Evolutionary conservation across 2,113 vertebrate genomes (phyloP).

Genomic region (Cebus imitator): DNA sequence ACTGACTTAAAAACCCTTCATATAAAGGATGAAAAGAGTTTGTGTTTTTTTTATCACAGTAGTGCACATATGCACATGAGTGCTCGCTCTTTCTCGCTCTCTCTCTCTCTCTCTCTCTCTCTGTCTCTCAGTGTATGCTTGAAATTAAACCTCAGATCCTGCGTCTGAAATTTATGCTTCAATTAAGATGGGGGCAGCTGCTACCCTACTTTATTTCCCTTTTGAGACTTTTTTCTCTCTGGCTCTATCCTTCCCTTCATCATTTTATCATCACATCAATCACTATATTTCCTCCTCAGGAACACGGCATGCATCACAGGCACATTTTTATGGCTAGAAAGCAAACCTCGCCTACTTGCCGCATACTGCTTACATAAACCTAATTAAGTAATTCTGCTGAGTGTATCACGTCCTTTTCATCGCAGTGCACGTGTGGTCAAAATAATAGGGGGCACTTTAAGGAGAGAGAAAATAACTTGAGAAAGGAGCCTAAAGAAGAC

Average conservation of each 20-base stretch:
- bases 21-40: neutral
- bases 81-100: too few relatives aligned
- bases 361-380: constrained; percentile 40
- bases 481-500: neutral
- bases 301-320: neutral
- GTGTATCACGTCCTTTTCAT: constrained; percentile 30
- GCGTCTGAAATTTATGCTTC: constrained; percentile 80
- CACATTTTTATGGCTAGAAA: constrained; percentile 61
- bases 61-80: too few relatives aligned
- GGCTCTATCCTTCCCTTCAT: constrained; percentile 67
- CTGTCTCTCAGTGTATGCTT: neutral
- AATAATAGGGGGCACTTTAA: constrained; percentile 22
- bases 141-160: constrained; percentile 75
- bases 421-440: constrained; percentile 1
- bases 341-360: constrained; percentile 27
- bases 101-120: too few relatives aligned
- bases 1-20: neutral
- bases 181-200: constrained; percentile 75
- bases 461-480: neutral
- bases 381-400: constrained; percentile 69
- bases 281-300: constrained; percentile 61
- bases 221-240: constrained; percentile 62
- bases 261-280: constrained; percentile 75
- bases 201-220: constrained; percentile 73
- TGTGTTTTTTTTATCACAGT: neutral